These are phyloP conservation scores for Malurus cyaneus DNA, from an alignment of 2,113 vertebrate genomes.

Conservation along the genomic window DNA sequence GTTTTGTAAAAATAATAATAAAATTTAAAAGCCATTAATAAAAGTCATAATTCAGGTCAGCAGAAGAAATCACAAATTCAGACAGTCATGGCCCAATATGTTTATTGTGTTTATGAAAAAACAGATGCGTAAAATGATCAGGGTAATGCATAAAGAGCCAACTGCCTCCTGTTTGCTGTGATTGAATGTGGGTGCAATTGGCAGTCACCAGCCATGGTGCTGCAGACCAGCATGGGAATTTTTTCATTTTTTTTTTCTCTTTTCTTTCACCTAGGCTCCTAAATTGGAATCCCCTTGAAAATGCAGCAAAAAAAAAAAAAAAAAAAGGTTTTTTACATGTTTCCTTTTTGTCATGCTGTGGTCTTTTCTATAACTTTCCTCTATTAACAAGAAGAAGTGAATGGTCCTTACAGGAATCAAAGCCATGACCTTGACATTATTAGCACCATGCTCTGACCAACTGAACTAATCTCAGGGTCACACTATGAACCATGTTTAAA, in stretches of 20 bases:
- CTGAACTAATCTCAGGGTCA: neutral
- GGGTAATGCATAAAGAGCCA: neutral
- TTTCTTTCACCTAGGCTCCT: neutral
- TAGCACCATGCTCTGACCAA: neutral
- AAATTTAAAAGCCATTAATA: neutral
- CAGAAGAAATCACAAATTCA: neutral
- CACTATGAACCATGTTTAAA: neutral
- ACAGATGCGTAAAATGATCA: neutral
- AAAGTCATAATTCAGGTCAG: neutral
- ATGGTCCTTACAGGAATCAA: neutral
- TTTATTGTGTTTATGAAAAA: neutral
- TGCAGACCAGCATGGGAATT: fast-evolving
- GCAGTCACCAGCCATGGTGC: neutral
- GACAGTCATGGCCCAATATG: neutral
- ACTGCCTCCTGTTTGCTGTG: neutral
- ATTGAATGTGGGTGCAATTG: neutral
- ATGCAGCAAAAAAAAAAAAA: neutral
- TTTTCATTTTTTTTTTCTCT: neutral
- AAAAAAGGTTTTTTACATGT: neutral
- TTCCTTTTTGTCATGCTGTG: neutral
- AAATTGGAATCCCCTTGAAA: neutral
- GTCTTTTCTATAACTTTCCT: neutral
- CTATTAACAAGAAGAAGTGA: neutral
- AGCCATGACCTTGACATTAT: neutral
- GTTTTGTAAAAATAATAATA: neutral